Base-by-base conservation (phyloP, 2,797 vertebrate genomes). In the Hippocampus kuda region DNA sequence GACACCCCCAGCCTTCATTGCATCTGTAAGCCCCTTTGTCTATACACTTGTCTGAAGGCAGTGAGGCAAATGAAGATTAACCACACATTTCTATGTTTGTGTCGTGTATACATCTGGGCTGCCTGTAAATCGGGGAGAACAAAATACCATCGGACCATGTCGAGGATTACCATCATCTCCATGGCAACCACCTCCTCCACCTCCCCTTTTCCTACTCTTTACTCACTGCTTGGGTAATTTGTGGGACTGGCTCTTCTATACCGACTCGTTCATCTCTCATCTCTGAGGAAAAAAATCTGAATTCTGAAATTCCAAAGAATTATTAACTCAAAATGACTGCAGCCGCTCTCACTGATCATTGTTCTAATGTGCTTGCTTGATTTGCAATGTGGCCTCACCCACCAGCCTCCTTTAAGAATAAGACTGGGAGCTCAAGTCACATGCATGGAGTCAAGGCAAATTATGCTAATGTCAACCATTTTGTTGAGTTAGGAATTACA, bases 241-340 rank as follows among this genome's bases (percentile, higher is more conserved):
- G 81, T 70, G 49, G 75, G 20, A 24, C 71, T 81, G 27, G 30
- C 76, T 77, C 74, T 69, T 63, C 53, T 69, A 75, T 61, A 20
- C 80, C 77, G 70, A 75, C 79, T 79, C 84, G 80, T 88, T 87
- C 68, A 71, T 87, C 74, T 72, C 74, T 87, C 68, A 70, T 87
- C 74, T 72, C 74, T 77, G 77, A 48, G 46, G 20, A 18, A 18
- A 18, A 85, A 48, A 84, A 88, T 89, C 83, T 80, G 77, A 89
- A 87, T 88, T 85, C 81, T 77, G 70, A 86, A 84, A 86, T 88
- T 84, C 85, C 79, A 79, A 81, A 83, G 70, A 79, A 85, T 84
- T 80, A 86, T 90, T 89, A 88, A 89, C 78, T 44, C 82, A 85
- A 84, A 90, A 83, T 85, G 83, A 90, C 83, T 82, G 72, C 72